These are phyloP conservation scores for Irena cyanogastra DNA, from an alignment of 2,113 vertebrate genomes.

Conservation along the genomic window DNA sequence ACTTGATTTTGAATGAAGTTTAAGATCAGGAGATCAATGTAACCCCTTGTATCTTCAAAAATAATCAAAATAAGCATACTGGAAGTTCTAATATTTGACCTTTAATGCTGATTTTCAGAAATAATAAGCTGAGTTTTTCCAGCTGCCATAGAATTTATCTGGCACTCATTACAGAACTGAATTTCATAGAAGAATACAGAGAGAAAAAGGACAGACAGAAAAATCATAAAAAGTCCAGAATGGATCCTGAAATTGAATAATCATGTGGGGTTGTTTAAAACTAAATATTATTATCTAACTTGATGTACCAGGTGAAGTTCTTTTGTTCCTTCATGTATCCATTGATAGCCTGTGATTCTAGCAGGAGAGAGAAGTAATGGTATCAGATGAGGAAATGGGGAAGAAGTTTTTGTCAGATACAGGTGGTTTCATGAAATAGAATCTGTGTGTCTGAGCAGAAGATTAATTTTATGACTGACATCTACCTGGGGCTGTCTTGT, in stretches of 20 bases:
- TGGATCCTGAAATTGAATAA: background rate
- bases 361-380: background rate
- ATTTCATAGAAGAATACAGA: background rate
- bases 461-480: background rate
- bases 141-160: background rate
- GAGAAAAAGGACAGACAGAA: background rate
- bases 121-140: background rate
- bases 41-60: background rate
- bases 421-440: background rate
- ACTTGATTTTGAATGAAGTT: background rate
- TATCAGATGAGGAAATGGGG: background rate
- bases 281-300: background rate
- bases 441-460: background rate
- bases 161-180: background rate
- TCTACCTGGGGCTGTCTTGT: background rate
- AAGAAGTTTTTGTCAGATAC: background rate
- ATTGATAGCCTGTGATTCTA: background rate
- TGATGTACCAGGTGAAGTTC: background rate
- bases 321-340: background rate
- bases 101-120: background rate
- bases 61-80: background rate
- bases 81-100: background rate
- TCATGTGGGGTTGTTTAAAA: accelerated
- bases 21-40: background rate
- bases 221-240: background rate